Conservation (phyloP, 2,888 invertebrate species). For the Tetheella fluctuosa region DNA sequence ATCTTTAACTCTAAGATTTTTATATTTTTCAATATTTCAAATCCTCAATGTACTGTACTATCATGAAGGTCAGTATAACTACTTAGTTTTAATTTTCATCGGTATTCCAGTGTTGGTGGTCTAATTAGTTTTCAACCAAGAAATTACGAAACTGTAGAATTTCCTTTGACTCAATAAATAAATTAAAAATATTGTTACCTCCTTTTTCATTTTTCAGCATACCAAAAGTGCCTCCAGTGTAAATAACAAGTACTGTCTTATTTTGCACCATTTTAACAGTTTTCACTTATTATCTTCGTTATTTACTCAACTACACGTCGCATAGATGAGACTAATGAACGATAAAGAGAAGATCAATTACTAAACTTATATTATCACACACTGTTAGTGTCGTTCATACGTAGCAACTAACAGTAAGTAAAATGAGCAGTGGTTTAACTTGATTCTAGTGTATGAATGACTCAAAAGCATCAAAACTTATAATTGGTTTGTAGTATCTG, state of each 20-base stretch:
- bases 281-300: conserved; percentile 5
- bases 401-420: not conserved
- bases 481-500: too few relatives aligned
- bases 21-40: not conserved
- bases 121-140: too few relatives aligned
- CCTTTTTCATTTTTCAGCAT: conserved; percentile 93
- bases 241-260: conserved; percentile 82
- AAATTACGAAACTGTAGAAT: too few relatives aligned
- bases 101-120: too few relatives aligned
- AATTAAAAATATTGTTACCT: too few relatives aligned
- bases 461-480: too few relatives aligned
- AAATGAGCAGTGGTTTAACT: not conserved
- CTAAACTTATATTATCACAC: not conserved
- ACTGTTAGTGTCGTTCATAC: not conserved
- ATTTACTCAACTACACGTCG: not conserved
- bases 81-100: too few relatives aligned
- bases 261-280: conserved; percentile 50
- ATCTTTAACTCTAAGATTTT: too few relatives aligned
- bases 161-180: too few relatives aligned
- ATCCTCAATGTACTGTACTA: not conserved
- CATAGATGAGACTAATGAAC: conserved; percentile 2
- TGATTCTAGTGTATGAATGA: not conserved
- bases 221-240: conserved; percentile 98
- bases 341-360: not conserved
- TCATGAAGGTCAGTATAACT: too few relatives aligned